Base-by-base conservation (phyloP, 64 coral and sea anemone species). In the Pachyseris speciosa region DNA sequence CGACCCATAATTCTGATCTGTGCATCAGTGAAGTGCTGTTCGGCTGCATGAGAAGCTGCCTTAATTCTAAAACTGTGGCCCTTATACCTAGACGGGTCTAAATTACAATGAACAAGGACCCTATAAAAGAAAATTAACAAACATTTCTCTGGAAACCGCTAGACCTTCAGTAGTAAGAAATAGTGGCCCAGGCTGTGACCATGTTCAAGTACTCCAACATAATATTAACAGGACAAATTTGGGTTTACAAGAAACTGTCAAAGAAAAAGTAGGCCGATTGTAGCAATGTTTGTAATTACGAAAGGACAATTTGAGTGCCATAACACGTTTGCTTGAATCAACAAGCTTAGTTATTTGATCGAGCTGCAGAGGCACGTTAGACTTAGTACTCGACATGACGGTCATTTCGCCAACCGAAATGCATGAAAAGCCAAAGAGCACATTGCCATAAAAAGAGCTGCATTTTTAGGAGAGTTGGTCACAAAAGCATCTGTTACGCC, bases 341-440 rank as follows among this genome's bases (percentile, higher is more conserved):
- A 88, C 9, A 24, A 75, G 44, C 30, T 53, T 51, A 74, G 48
- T 38, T 15, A 68, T 20, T n/a, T 86, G 64, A 43, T 67, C 17
- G 16, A 86, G 50, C 34, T 86, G 84, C 10, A 88, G 41, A 28
- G 28, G 58, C 16, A 55, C 22, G 38, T 40, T 42, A 67, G 86
- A 51, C 37, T 31, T 16, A 15, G 27, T 38, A 68, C 24, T 64
- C 30, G 59, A 67, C 49, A 25, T 55, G 27, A 84, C 48, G 30
- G 80, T 19, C 39, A 88, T 88, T 40, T 88, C 86, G 38, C 86
- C 86, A 11, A 88, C 68, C 40, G 26, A 58, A 75, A 88, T 26
- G 86, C 48, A 73, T 51, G 40, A 88, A 88, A 88, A 50, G 86
- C 86, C 50, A 75, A 60, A 13, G 52, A 75, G 50, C 86, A 88